Evolutionary conservation across 2,113 vertebrate genomes (phyloP), one percentile per base, ranked within the genome.

Genomic region (Procapra przewalskii): DNA sequence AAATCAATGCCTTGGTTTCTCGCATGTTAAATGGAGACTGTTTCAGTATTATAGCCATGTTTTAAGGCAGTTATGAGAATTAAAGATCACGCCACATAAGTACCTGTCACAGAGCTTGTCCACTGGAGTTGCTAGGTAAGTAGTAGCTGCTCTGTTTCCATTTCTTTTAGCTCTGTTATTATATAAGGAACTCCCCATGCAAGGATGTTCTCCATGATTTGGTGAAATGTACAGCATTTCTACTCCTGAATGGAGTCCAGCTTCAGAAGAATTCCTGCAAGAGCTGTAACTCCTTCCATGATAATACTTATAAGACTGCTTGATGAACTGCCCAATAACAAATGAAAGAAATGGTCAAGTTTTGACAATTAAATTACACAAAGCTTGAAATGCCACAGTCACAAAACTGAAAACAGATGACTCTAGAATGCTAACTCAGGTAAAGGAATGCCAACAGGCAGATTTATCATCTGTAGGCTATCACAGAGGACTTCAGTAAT

Each of bases 351-450:
- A 97, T 91, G 40, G 60, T 93, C 86, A 96, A 84, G 67, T 97
- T 96, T 97, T 97, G 94, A 95, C 82, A 97, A 97, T 94, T 96
- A 96, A 96, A 97, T 97, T 96, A 94, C 3, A 88, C 60, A 93
- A 93, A 75, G 29, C 45, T 96, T 83, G 12, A 88, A 95, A 95
- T 43, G 23, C 31, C 48, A 45, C 83, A 81, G 93, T 94, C 79
- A 93, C 71, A 95, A 89, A 96, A 93, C 55, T 92, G 81, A 81
- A 97, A 97, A 96, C 16, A 88, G 45, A 81, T 15, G 83, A 87
- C 29, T 48, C 8, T 90, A 25, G 64, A 90, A 97, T 93, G 45
- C 9, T 89, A 97, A 97, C 94, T 90, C 60, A 90, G 75, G 43
- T 54, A 81, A 92, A 87, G 29, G 23, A 77, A 88, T 25, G 57